Conservation (phyloP, 2,113 vertebrate genomes). For the Diadophis punctatus region DNA sequence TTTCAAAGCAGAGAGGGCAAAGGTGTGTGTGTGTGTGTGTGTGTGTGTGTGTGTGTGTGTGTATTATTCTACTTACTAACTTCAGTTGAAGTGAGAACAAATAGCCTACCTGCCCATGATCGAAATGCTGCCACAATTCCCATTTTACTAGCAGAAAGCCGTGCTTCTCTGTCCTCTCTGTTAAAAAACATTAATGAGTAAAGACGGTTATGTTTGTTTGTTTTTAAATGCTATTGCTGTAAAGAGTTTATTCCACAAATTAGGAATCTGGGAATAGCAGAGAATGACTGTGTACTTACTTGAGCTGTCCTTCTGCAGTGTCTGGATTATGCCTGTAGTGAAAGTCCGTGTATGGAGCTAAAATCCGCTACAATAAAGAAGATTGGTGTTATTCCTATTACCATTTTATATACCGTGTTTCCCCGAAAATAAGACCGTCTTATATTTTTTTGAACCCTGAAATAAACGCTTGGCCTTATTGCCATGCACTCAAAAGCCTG, state of each 20-base stretch:
- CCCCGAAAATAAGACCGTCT: too few species aligned
- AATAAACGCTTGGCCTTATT: too few species aligned
- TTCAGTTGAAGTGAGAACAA: not conserved
- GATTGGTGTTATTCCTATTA: not conserved
- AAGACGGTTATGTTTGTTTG: not conserved
- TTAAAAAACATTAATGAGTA: constrained; percentile 11
- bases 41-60: not conserved
- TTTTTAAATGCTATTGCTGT: not conserved
- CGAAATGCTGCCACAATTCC: constrained; percentile 96
- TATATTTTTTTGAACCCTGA: too few species aligned
- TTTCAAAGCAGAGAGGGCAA: not conserved
- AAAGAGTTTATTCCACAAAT: not conserved
- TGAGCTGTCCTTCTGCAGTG: constrained; percentile 92
- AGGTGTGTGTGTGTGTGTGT: not conserved
- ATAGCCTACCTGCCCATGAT: constrained; percentile 91
- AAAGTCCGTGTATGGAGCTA: constrained; percentile 98
- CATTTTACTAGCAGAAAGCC: constrained; percentile 95
- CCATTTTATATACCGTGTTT: not conserved
- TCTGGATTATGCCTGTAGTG: constrained; percentile 99
- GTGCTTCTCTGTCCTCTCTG: constrained; percentile 94
- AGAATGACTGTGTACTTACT: constrained; percentile 77
- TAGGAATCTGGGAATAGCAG: not conserved
- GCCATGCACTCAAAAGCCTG: too few species aligned
- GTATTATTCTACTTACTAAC: not conserved
- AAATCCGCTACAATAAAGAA: constrained; percentile 83